Base-by-base conservation (phyloP, 1,140 invertebrate genomes). In the Zophobas morio region DNA sequence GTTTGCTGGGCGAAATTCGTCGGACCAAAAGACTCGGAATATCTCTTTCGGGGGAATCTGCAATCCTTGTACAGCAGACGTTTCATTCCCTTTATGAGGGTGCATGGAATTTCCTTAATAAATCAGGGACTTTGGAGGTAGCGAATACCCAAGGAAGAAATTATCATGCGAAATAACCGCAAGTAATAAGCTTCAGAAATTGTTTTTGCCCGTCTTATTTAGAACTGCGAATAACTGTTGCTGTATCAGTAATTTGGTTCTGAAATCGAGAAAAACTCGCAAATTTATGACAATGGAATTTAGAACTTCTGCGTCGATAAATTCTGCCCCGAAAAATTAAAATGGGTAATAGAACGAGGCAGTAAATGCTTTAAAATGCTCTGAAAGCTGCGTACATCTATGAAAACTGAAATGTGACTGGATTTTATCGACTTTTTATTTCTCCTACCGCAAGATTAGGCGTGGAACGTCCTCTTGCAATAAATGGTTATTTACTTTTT, bases 371-470 rank as follows among this genome's bases (percentile, higher is more conserved):
- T 42, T 66, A 66, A 66, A 66, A 42, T 32, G 37, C 36, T 6
- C 60, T 36, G 57, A 57, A 57, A 33, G 54, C 32, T 32, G 20
- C 3, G 33, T 57, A 33, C 35, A 39, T 60, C 60, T 20, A 42
- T 40, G 39, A 42, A 66, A 40, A 37, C 60, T 66, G 39, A 40
- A 66, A 42, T 66, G 60, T 66, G 39, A 66, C 60, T 40, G 60
- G 60, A 66, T 66, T 66, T 66, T 66, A 66, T 66, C 35, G 60
- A 66, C 60, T 66, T 66, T 66, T 66, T 66, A 66, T 42, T 66
- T 66, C 60, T 46, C 32, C n/a, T 40, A 32, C 40, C 60, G 42
- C 20, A 39, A 20, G 60, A 40, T 66, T 66, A 66, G 33, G 37
- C 20, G 32, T 63, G 37, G 37, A 36, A 42, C 37, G 32, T 66